Base-by-base conservation (phyloP, 2,113 vertebrate species). In the Microtus pennsylvanicus region DNA sequence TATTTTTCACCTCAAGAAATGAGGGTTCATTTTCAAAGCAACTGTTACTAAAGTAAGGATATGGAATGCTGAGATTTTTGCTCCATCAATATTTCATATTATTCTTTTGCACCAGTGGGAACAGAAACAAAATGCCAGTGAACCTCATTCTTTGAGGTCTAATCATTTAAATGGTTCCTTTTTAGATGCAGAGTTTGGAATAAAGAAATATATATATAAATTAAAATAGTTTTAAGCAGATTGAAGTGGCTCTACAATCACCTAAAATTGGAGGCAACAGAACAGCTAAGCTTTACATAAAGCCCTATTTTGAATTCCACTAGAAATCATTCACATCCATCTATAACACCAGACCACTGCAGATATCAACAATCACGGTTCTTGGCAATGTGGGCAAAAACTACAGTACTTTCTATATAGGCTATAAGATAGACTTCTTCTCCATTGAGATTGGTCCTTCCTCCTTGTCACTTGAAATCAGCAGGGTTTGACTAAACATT, bases 221-320 rank as follows among this genome's bases (percentile, higher is more conserved):
- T 61, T 61, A 72, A 83, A 86, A 38, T 52, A n/a, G 12, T 88
- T 81, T 91, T 65, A 90, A 94, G 91, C 8, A 93, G 95, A 95
- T 87, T 58, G 83, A 94, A 95, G 35, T 74, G 70, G 16, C 47
- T 87, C 5, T 95, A 55, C 87, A 82, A 89, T 75, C 42, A 70
- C 5, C 50, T 5, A 74, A 91, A 96, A 63, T 74, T 35, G 11
- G n/a, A 16, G 22, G 1, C 38, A 63, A 93, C 5, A 14, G 30
- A 50, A 22, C 19, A 74, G 91, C 87, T 90, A 75, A 89, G 75
- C 11, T 93, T 90, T 72, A 92, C 45, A 70, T n/a, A 86, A 94
- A 93, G 91, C 16, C 30, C 82, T 78, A 70, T 70, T 82, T 96
- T 76, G 81, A 42, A 26, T 80, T 86, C 67, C 90, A 21, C 70